phyloP scores from a whole-genome alignment of 2,888 invertebrate species.

The Fabriciana adippe region DNA sequence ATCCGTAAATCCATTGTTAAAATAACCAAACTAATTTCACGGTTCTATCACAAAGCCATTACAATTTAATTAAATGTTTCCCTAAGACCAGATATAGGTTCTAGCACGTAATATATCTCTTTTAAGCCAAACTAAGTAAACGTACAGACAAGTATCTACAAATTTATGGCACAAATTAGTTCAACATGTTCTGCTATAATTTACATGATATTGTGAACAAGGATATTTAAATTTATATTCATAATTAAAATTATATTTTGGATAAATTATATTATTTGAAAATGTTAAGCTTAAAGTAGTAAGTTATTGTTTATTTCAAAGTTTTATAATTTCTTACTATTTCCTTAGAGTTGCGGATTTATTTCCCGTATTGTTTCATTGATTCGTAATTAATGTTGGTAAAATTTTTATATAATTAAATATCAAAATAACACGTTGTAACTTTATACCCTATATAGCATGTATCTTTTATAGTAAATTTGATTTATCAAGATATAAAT shows the following conservation, averaged over 20 bases:
- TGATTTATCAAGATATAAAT: too few relatives aligned
- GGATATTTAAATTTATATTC: constrained; percentile 17
- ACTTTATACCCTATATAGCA: too few relatives aligned
- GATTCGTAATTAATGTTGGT: too few relatives aligned
- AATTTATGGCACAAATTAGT: constrained; percentile 78
- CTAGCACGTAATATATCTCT: constrained; percentile 48
- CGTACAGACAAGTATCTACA: constrained; percentile 65
- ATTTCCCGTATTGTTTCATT: too few relatives aligned
- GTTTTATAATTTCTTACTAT: too few relatives aligned
- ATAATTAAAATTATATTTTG: constrained; percentile 15
- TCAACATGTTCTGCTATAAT: constrained; percentile 73
- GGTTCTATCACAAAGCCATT: constrained; percentile 12
- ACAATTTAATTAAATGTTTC: constrained; percentile 36
- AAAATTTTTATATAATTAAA: too few relatives aligned
- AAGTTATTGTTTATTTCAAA: too few relatives aligned
- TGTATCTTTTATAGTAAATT: too few relatives aligned
- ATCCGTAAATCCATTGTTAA: not conserved
- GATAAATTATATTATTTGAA: not conserved
- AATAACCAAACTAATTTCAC: constrained; percentile 4
- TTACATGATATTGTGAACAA: constrained; percentile 71
- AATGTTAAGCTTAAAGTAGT: too few relatives aligned
- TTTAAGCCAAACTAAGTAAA: constrained; percentile 59
- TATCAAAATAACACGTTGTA: too few relatives aligned
- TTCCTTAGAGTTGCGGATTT: too few relatives aligned
- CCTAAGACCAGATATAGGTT: constrained; percentile 45